These are phyloP conservation scores for Pachymerium ferrugineum DNA, from an alignment of 2,888 invertebrate genomes.

Conservation along the genomic window DNA sequence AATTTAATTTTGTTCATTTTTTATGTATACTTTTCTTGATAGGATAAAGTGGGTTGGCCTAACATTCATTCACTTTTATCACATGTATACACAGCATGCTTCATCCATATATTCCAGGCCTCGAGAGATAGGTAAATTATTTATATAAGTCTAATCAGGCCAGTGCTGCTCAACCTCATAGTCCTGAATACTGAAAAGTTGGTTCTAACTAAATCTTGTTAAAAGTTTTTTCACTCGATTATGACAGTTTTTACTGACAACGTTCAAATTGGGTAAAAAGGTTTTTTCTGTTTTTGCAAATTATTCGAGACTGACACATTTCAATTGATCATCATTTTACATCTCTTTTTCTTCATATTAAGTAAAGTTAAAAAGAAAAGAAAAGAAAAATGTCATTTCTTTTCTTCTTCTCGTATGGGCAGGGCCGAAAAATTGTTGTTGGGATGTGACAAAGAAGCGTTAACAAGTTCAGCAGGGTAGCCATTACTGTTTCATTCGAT, in stretches of 20 bases:
- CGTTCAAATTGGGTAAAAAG: background rate
- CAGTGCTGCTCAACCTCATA: background rate
- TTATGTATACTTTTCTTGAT: too few species aligned
- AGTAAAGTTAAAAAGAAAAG: too few species aligned
- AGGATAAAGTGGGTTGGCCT: conserved; percentile 12
- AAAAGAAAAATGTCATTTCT: too few species aligned
- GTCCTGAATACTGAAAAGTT: background rate
- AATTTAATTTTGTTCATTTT: too few species aligned
- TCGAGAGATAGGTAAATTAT: background rate
- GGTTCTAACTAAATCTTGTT: background rate
- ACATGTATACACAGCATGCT: background rate
- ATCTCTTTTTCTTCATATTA: background rate
- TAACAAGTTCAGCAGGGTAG: conserved; percentile 8
- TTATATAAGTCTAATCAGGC: conserved; percentile 14
- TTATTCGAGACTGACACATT: background rate
- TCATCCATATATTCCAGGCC: conserved; percentile 17
- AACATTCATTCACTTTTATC: conserved; percentile 20
- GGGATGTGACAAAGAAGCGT: conserved; percentile 9
- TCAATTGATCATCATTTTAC: background rate
- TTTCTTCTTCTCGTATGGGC: background rate
- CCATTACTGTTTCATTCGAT: conserved; percentile 19
- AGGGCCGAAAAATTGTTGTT: background rate
- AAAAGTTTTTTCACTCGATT: background rate
- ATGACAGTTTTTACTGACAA: background rate
- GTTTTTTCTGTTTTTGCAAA: background rate